Evolutionary conservation across 2,888 invertebrate genomes (phyloP).

Genomic region (Lithophane semibrunnea): DNA sequence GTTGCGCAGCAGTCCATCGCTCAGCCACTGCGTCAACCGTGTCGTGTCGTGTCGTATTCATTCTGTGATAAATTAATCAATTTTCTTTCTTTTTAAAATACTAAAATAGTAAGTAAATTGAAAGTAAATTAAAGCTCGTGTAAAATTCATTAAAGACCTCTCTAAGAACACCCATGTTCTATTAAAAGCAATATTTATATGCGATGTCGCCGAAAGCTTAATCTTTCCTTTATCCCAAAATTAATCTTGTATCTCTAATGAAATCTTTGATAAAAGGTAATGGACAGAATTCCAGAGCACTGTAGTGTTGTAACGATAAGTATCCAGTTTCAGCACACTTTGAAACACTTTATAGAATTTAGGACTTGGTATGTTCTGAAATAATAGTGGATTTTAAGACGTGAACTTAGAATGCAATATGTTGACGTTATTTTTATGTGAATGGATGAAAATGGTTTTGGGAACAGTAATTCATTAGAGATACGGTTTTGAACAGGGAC

Average conservation of each 20-base stretch:
- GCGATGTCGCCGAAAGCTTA: slow-evolving; percentile 40
- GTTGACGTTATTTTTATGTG: slow-evolving; percentile 5
- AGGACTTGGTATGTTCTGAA: slow-evolving; percentile 11
- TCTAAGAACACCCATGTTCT: slow-evolving; percentile 10
- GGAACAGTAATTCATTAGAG: too few species aligned
- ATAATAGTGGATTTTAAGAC: background rate
- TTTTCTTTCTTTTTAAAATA: background rate
- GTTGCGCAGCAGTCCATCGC: too few species aligned
- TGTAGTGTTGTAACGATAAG: slow-evolving; percentile 47
- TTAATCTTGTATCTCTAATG: slow-evolving; percentile 61
- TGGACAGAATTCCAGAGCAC: slow-evolving; percentile 19
- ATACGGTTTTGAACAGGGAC: too few species aligned
- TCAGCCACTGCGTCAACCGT: too few species aligned
- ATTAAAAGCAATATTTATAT: slow-evolving; percentile 52
- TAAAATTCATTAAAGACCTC: slow-evolving; percentile 6
- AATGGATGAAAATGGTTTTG: background rate
- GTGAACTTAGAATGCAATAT: background rate
- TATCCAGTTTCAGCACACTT: slow-evolving; percentile 33
- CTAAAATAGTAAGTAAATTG: background rate
- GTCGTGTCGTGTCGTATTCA: too few species aligned
- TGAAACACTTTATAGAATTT: slow-evolving; percentile 23
- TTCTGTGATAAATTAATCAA: background rate
- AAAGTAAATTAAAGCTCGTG: background rate
- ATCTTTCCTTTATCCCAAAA: slow-evolving; percentile 53
- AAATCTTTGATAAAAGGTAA: slow-evolving; percentile 61